Evolutionary conservation across 2,888 invertebrate species (phyloP).

Genomic region (Galeruca laticollis): DNA sequence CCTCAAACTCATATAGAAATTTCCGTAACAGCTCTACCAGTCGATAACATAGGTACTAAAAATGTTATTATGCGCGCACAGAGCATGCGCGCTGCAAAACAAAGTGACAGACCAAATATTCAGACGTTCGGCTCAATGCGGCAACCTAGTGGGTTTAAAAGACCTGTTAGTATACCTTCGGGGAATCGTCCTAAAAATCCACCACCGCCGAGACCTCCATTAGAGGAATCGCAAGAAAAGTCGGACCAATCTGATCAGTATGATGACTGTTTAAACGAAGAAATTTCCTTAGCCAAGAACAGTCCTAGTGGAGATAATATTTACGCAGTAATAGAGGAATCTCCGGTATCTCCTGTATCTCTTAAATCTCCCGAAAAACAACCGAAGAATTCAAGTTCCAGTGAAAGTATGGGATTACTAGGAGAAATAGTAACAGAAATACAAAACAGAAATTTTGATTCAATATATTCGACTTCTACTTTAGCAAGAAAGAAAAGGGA

Average conservation of each 20-base stretch:
- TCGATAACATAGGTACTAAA: slow-evolving; percentile 69
- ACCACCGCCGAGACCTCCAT: slow-evolving; percentile 79
- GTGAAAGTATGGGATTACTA: slow-evolving; percentile 81
- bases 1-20: slow-evolving; percentile 77
- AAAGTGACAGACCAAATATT: slow-evolving; percentile 69
- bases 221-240: slow-evolving; percentile 43
- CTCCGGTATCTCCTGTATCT: slow-evolving; percentile 66
- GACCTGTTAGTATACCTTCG: slow-evolving; percentile 81
- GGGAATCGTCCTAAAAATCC: slow-evolving; percentile 80
- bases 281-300: slow-evolving; percentile 72
- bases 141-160: slow-evolving; percentile 73
- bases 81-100: slow-evolving; percentile 78
- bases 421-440: slow-evolving; percentile 91
- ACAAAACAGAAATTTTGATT: slow-evolving; percentile 86
- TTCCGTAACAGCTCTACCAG: slow-evolving; percentile 72
- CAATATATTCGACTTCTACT: slow-evolving; percentile 86
- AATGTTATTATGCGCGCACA: slow-evolving; percentile 82
- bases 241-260: slow-evolving; percentile 69
- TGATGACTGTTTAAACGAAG: slow-evolving; percentile 83
- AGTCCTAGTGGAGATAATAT: slow-evolving; percentile 78
- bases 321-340: slow-evolving; percentile 89
- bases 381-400: slow-evolving; percentile 68
- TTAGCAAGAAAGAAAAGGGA: slow-evolving; percentile 74
- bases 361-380: slow-evolving; percentile 57
- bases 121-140: slow-evolving; percentile 89